A percentile compares a stretch with the other conserved stretches of the same genome.
Conservation (phyloP, 2,888 invertebrate species). For the Stomorhina lunata region DNA sequence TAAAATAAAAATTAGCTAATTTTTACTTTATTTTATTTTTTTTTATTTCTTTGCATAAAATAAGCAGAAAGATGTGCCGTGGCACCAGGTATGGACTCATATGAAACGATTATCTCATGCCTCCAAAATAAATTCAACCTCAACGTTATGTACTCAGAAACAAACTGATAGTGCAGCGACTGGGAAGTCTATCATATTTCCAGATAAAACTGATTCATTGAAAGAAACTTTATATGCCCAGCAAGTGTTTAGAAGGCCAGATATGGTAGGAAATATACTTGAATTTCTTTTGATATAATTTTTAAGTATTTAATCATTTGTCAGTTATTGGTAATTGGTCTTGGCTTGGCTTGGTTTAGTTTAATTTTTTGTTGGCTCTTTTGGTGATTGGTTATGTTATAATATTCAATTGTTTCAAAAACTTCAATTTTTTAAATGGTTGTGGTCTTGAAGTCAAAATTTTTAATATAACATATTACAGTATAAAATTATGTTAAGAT, state of each 20-base stretch:
- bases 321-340: no score
- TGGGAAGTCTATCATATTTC: constrained; percentile 72
- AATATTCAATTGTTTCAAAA: no score
- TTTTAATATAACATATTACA: no score
- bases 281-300: not conserved
- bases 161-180: constrained; percentile 73
- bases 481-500: no score
- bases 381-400: no score
- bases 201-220: constrained; percentile 75
- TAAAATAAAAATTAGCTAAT: constrained; percentile 1
- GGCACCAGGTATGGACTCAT: constrained; percentile 79
- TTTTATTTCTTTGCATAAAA: not conserved
- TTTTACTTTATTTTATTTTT: not conserved
- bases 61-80: constrained; percentile 75
- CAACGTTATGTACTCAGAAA: constrained; percentile 76
- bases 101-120: constrained; percentile 79
- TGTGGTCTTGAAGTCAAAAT: no score
- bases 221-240: constrained; percentile 74
- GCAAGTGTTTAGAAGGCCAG: constrained; percentile 76
- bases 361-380: no score
- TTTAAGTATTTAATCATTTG: not conserved
- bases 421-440: no score
- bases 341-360: constrained; percentile 4
- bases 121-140: constrained; percentile 78
- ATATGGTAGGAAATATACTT: constrained; percentile 73